Percentiles rank a stretch among this genome's conserved stretches.
phyloP scores from a whole-genome alignment of 2,888 invertebrate genomes.

The Drosophila birchii region DNA sequence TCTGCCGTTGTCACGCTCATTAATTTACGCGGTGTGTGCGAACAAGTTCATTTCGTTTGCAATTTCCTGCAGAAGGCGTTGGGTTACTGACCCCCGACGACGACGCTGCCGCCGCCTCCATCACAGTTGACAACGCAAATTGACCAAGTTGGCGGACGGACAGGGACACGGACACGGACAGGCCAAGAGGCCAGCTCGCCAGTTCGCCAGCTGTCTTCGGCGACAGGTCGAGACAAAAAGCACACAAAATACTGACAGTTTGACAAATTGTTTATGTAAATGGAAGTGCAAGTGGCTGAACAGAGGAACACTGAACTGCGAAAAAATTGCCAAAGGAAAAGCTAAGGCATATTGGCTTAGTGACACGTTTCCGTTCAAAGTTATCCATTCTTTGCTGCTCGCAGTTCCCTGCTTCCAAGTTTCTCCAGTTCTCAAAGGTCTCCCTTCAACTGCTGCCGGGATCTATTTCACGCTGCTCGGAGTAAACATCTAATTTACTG shows the following conservation, averaged over 20 bases:
- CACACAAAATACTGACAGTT: conserved; percentile 73
- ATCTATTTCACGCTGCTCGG: conserved; percentile 33
- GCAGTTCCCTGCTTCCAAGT: not conserved
- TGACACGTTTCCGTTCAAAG: conserved; percentile 33
- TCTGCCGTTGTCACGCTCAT: conserved; percentile 62
- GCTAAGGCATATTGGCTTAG: conserved; percentile 52
- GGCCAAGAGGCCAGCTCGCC: conserved; percentile 8
- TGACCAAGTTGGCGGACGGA: conserved; percentile 37
- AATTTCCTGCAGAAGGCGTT: conserved; percentile 51
- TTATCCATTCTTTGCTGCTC: not conserved
- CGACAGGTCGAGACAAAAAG: conserved; percentile 66
- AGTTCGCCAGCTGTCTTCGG: conserved; percentile 62
- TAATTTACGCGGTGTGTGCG: conserved; percentile 66
- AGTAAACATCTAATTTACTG: conserved; percentile 55
- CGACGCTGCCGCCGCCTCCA: conserved; percentile 26
- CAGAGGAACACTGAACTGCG: conserved; percentile 22
- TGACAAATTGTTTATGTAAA: conserved; percentile 81
- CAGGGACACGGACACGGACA: conserved; percentile 1
- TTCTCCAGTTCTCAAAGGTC: not conserved
- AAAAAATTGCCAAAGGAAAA: conserved; percentile 52
- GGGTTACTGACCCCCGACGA: conserved; percentile 45
- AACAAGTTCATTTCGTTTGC: conserved; percentile 63
- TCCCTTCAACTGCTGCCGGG: conserved; percentile 16
- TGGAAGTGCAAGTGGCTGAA: conserved; percentile 59
- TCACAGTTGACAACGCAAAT: conserved; percentile 69